These are phyloP conservation scores for Nicator chloris DNA, from an alignment of 2,113 vertebrate genomes.

Conservation along the genomic window DNA sequence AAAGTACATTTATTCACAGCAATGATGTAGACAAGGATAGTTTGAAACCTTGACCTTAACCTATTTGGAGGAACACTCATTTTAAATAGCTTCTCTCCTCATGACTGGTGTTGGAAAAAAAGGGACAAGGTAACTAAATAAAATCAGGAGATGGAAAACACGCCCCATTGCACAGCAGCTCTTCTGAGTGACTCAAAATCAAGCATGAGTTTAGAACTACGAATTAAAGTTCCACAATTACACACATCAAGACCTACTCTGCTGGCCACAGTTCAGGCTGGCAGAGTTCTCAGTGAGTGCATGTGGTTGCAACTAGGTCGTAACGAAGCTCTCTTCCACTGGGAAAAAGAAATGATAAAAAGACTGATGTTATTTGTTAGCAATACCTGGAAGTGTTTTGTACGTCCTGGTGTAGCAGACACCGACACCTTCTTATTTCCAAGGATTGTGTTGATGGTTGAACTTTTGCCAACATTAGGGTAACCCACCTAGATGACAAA, in stretches of 20 bases:
- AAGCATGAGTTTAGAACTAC: not conserved
- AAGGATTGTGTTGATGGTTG: slow-evolving; percentile 95
- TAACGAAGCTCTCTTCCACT: not conserved
- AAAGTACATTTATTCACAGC: not conserved
- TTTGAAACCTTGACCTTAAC: not conserved
- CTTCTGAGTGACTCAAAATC: not conserved
- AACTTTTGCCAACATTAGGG: slow-evolving; percentile 98
- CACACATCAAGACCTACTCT: not conserved
- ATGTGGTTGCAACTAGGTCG: not conserved
- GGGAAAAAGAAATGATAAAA: not conserved
- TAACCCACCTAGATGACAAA: slow-evolving; percentile 84
- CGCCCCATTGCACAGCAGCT: not conserved
- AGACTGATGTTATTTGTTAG: not conserved
- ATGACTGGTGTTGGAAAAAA: not conserved
- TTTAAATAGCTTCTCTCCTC: not conserved
- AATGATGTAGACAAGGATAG: not conserved
- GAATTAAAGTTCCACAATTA: not conserved
- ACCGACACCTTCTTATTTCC: slow-evolving; percentile 97
- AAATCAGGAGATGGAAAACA: not conserved
- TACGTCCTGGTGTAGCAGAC: slow-evolving; percentile 94
- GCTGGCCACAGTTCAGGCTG: not conserved
- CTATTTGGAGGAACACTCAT: not conserved
- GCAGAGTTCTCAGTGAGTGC: not conserved
- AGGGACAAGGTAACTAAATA: not conserved
- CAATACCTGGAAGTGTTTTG: slow-evolving; percentile 97